phyloP scores from a whole-genome alignment of 2,113 vertebrate species.

The Epinephelus cyanopodus region DNA sequence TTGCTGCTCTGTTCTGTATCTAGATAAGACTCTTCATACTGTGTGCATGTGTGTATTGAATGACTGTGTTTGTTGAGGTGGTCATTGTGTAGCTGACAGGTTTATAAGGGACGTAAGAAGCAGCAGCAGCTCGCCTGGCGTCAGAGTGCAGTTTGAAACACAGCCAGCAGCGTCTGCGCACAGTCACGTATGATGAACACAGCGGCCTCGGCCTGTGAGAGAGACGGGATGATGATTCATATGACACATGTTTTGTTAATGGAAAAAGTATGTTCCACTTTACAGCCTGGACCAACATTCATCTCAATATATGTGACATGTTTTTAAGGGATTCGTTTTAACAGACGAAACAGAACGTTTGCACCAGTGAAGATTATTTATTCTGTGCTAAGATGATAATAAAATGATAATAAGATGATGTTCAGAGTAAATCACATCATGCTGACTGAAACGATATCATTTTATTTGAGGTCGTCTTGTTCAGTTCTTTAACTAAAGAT shows the following conservation, averaged over 20 bases:
- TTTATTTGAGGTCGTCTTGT: neutral
- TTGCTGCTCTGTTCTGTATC: too few species aligned
- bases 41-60: neutral
- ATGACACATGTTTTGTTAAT: neutral
- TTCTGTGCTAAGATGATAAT: neutral
- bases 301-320: neutral
- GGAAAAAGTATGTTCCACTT: neutral
- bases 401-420: neutral
- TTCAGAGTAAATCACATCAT: too few species aligned
- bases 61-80: neutral
- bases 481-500: slow-evolving; percentile 4
- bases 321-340: neutral
- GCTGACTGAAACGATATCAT: neutral
- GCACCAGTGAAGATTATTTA: neutral
- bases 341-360: neutral
- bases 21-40: too few species aligned
- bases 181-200: slow-evolving; percentile 13
- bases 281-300: neutral
- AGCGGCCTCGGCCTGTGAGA: neutral
- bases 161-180: neutral
- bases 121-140: neutral
- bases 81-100: slow-evolving; percentile 29
- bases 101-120: neutral
- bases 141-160: slow-evolving; percentile 25
- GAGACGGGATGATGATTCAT: neutral